A percentile compares a stretch with the other conserved stretches of the same genome.
These are phyloP conservation scores for Daphoenositta chrysoptera DNA, from an alignment of 2,113 vertebrate genomes.

Conservation along the genomic window DNA sequence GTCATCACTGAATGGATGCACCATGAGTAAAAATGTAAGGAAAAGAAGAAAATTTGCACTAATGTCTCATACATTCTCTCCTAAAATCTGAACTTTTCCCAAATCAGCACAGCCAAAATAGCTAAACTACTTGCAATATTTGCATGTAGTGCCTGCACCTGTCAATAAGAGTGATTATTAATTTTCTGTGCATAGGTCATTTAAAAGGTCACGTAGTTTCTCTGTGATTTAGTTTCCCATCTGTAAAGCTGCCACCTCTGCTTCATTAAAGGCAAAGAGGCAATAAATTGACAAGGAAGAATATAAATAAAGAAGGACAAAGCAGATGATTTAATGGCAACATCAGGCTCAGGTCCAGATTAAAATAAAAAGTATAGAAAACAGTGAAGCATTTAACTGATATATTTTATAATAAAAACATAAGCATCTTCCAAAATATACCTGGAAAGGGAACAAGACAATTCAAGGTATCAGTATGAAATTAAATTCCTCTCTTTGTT, in stretches of 20 bases:
- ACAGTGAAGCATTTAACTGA: background rate
- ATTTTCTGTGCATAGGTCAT: constrained; percentile 2
- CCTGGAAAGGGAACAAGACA: background rate
- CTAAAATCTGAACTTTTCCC: background rate
- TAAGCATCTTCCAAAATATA: background rate
- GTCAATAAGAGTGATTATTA: background rate
- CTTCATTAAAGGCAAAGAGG: constrained; percentile 21
- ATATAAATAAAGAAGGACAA: background rate
- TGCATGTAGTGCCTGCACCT: background rate
- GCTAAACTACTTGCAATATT: background rate
- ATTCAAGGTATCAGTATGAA: background rate
- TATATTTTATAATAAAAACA: background rate
- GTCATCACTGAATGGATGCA: background rate
- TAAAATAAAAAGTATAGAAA: background rate
- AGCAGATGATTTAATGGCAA: background rate
- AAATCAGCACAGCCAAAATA: background rate
- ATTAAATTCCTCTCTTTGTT: background rate
- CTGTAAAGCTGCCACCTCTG: constrained; percentile 5
- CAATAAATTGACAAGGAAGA: constrained; percentile 9
- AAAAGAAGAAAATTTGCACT: background rate
- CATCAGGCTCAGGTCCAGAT: background rate
- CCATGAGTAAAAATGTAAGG: background rate
- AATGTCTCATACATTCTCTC: background rate
- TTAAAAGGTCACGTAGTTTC: background rate
- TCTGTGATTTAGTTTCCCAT: constrained; percentile 4